Conservation (phyloP, 2,113 vertebrate genomes). For the Ovis aries region ARS-UI_Ramb_v3.0 NC_056064.1:10034001-10034500, state of each 20-base stretch:
- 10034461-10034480: background rate
- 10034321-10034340: conserved; percentile 50
- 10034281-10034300: conserved; percentile 59
- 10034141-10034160: background rate
- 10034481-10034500: background rate
- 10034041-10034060: conserved; percentile 35
- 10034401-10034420: background rate
- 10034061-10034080: conserved; percentile 60
- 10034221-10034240: background rate
- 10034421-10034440: background rate
- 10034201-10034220: background rate
- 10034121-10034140: background rate
- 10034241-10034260: conserved; percentile 25
- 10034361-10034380: background rate
- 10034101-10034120: background rate
- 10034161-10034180: background rate
- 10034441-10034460: background rate
- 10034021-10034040: conserved; percentile 37
- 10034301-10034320: conserved; percentile 57
- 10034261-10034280: conserved; percentile 37
- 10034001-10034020: conserved; percentile 43
- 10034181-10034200: background rate
- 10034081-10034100: conserved; percentile 35
- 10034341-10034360: conserved; percentile 36
- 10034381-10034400: conserved; percentile 15